These are phyloP conservation scores for Poecilia picta DNA, from an alignment of 2,797 vertebrate species.

Conservation along the genomic window DNA sequence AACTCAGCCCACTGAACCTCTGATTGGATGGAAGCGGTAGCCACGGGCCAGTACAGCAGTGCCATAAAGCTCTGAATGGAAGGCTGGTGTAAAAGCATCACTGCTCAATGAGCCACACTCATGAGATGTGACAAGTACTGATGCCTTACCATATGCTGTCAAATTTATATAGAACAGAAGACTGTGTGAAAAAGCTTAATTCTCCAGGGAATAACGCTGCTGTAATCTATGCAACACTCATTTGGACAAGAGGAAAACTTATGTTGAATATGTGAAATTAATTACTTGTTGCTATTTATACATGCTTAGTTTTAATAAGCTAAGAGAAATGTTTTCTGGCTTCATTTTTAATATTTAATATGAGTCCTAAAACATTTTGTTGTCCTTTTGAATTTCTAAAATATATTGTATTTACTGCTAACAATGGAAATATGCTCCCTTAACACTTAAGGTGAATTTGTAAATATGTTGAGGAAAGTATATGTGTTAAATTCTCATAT, in stretches of 20 bases:
- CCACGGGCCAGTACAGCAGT: background rate
- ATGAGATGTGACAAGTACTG: background rate
- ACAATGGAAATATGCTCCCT: background rate
- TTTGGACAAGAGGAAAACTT: background rate
- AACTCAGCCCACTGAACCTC: background rate
- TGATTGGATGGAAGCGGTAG: background rate
- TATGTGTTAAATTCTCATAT: constrained; percentile 23
- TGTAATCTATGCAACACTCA: background rate
- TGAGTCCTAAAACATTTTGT: background rate
- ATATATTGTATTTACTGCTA: background rate
- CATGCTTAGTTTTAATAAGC: background rate
- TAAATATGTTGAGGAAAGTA: background rate
- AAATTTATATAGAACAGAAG: background rate
- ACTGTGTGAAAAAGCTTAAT: background rate
- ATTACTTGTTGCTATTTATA: background rate
- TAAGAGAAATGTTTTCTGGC: background rate
- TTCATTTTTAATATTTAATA: background rate
- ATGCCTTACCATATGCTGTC: background rate
- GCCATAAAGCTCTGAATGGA: background rate
- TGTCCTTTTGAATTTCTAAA: background rate
- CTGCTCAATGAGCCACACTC: background rate
- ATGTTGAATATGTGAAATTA: background rate
- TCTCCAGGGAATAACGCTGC: background rate
- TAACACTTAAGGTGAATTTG: background rate
- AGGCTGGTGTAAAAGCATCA: background rate